phyloP scores from a whole-genome alignment of 2,113 vertebrate species.

The Pelecanoides urinatrix region DNA sequence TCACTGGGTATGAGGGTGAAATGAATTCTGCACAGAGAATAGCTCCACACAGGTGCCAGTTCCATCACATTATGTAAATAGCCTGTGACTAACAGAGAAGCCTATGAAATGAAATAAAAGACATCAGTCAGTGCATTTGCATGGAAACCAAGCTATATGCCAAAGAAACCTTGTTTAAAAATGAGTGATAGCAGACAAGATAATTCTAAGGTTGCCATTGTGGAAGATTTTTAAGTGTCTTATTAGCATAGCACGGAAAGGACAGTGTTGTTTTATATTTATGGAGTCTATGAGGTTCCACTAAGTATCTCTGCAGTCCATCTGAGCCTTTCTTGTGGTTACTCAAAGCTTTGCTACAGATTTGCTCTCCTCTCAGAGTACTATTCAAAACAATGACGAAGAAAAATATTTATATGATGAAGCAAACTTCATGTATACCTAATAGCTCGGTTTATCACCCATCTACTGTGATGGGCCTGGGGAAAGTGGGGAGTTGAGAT shows the following conservation, averaged over 20 bases:
- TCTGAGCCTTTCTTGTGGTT: not conserved
- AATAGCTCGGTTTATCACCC: not conserved
- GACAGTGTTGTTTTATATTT: not conserved
- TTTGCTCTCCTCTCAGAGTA: not conserved
- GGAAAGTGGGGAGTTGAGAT: not conserved
- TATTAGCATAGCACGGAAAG: constrained; percentile 33
- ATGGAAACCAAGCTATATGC: not conserved
- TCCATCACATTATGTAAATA: constrained; percentile 60
- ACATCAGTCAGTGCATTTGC: constrained; percentile 23
- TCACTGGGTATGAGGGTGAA: not conserved
- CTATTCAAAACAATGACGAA: not conserved
- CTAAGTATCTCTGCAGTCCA: not conserved
- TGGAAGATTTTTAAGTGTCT: constrained; percentile 10
- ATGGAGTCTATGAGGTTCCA: not conserved
- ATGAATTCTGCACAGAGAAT: constrained; percentile 2
- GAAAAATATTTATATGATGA: not conserved
- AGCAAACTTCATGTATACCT: not conserved
- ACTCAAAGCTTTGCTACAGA: not conserved
- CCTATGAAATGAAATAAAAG: constrained; percentile 26
- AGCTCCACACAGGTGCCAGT: constrained; percentile 6
- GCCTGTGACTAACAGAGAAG: constrained; percentile 44
- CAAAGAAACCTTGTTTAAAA: constrained; percentile 25
- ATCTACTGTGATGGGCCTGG: not conserved
- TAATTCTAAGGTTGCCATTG: constrained; percentile 48
- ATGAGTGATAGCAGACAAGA: constrained; percentile 44